These are phyloP conservation scores for Nomia melanderi DNA, from an alignment of 1,140 invertebrate genomes.

Conservation along the genomic window DNA sequence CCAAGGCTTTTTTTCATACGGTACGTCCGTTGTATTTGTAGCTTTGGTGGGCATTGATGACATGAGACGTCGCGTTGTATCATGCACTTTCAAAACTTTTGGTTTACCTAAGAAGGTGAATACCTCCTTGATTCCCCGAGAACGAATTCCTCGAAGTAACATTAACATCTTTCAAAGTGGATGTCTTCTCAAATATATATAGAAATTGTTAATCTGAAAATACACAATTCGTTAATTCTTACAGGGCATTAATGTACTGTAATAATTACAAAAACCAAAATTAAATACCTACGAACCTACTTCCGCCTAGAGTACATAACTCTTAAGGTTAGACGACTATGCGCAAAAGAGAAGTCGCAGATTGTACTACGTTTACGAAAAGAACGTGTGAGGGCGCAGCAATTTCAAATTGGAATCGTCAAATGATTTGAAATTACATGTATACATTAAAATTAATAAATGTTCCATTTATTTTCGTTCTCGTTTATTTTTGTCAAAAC, in stretches of 20 bases:
- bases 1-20: constrained; percentile 45
- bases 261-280: background rate
- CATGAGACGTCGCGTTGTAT: background rate
- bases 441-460: no score
- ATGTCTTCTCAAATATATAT: background rate
- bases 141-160: constrained; percentile 4
- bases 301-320: no score
- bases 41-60: background rate
- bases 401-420: background rate
- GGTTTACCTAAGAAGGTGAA: background rate
- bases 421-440: no score
- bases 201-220: background rate
- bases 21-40: background rate
- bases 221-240: background rate
- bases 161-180: constrained; percentile 6
- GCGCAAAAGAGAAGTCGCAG: no score
- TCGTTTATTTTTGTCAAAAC: no score
- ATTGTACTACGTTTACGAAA: background rate
- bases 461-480: no score
- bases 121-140: background rate
- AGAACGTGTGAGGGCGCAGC: background rate
- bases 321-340: constrained; percentile 9
- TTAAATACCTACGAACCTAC: constrained; percentile 2
- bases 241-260: background rate
- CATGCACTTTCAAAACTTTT: background rate